Evolutionary conservation across 1,140 invertebrate species (phyloP), one percentile per base, ranked within the genome.

Genomic region (Hermetia illucens): DNA sequence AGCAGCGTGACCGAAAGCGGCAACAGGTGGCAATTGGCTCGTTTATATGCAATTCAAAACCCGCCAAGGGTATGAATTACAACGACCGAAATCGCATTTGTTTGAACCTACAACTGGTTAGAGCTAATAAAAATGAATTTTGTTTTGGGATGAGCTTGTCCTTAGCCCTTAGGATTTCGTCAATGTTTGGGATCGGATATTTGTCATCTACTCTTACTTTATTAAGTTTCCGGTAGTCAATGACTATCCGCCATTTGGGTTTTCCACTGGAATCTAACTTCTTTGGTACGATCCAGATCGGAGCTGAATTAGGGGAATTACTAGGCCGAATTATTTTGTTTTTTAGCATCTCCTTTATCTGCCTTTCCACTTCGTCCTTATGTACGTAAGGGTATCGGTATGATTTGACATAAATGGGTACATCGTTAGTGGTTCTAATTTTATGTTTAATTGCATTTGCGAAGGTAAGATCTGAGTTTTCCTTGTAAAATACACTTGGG

Each of bases 351-450:
- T 57, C 30, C 8, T 37, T 21, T 30, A 51, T 51, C 48, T 49
- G 47, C 18, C 44, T 49, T 22, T 44, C 39, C 36, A 49, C 41
- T 48, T 52, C 46, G 12, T 40, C 16, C 43, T 51, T 47, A 38
- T 50, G 44, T 21, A 52, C 39, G 44, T 56, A 41, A 8, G 49
- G 52, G 45, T 55, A 56, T 43, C 44, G 38, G 42, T 52, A 56
- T 36, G 40, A 40, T 46, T 52, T 48, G 6, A 42, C 41, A 41
- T 36, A 42, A 25, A 49, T 40, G 17, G 48, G 47, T 29, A 35
- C 36, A 31, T 49, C 37, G 21, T 37, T 19, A 27, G 31, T 43
- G 19, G 36, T 47, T 32, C 42, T 44, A 29, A 58, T 57, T 27
- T 43, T 24, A 46, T 60, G 56, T 34, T 51, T 38, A 13, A 55